Percentiles rank a stretch among this genome's conserved stretches.
Evolutionary conservation across 2,888 invertebrate genomes (phyloP).

Genomic region (Pycnomerus fuliginosus): DNA sequence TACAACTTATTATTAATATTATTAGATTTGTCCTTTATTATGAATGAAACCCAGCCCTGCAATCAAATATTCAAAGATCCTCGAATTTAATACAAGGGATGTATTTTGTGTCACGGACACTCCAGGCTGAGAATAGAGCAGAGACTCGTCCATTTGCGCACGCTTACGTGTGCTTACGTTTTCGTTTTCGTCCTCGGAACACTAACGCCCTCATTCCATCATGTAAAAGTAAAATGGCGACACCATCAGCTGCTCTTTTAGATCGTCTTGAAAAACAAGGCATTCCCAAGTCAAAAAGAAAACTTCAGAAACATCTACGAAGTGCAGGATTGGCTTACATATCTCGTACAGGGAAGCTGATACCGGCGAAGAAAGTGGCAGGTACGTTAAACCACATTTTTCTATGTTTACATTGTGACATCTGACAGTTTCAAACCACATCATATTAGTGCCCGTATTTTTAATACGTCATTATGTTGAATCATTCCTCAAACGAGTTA

Average conservation of each 20-base stretch:
- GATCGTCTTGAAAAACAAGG: conserved; percentile 47
- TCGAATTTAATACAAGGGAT: too few relatives aligned
- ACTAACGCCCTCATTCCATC: too few relatives aligned
- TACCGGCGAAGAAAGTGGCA: conserved; percentile 55
- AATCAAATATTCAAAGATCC: too few relatives aligned
- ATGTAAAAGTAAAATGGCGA: conserved; percentile 51
- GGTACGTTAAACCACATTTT: conserved; percentile 44
- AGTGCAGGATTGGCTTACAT: conserved; percentile 55
- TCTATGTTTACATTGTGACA: conserved; percentile 46
- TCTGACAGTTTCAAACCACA: conserved; percentile 38
- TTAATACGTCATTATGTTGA: conserved; percentile 32
- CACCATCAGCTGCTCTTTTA: conserved; percentile 49
- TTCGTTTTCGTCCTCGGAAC: too few relatives aligned
- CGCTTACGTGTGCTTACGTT: too few relatives aligned
- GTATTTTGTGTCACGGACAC: too few relatives aligned
- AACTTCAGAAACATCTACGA: conserved; percentile 53
- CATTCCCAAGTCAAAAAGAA: conserved; percentile 53
- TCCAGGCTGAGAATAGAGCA: too few relatives aligned
- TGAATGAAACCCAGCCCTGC: too few relatives aligned
- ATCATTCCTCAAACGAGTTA: conserved; percentile 33
- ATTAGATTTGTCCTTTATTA: too few relatives aligned
- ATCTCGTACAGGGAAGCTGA: conserved; percentile 54
- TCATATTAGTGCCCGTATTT: conserved; percentile 30
- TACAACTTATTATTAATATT: too few relatives aligned
- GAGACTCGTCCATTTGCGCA: too few relatives aligned